Percentiles rank a stretch among this genome's conserved stretches.
These are phyloP conservation scores for Callithrix jacchus DNA, from an alignment of 2,113 vertebrate species.

Conservation along the genomic window DNA sequence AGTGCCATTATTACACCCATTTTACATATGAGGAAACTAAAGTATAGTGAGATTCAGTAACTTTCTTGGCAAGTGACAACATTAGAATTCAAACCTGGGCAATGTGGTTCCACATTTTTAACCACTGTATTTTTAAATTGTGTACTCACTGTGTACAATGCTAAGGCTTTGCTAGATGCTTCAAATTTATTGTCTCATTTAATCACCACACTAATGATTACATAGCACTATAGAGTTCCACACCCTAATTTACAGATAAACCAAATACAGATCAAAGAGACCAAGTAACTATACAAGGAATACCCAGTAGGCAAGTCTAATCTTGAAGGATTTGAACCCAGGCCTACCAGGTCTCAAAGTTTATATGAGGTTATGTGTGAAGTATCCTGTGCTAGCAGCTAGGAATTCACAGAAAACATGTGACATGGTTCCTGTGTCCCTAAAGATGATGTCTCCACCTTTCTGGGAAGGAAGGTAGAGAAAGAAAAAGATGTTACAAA, in stretches of 20 bases:
- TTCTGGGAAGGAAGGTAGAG: neutral
- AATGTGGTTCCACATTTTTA: neutral
- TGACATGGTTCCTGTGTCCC: neutral
- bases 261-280: neutral
- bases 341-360: neutral
- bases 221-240: neutral
- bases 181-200: neutral
- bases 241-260: neutral
- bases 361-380: neutral
- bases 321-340: neutral
- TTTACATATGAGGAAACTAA: slow-evolving; percentile 17
- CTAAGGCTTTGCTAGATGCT: neutral
- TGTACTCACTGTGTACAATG: neutral
- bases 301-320: neutral
- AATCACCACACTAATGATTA: neutral
- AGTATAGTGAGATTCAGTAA: neutral
- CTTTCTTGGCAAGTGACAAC: neutral
- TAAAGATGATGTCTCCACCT: neutral
- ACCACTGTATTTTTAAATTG: neutral
- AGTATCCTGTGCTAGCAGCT: neutral
- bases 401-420: neutral
- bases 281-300: neutral
- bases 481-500: neutral
- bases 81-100: neutral
- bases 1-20: neutral